Base-by-base conservation (phyloP, 2,888 invertebrate species). In the Nomada hirtipes region DNA sequence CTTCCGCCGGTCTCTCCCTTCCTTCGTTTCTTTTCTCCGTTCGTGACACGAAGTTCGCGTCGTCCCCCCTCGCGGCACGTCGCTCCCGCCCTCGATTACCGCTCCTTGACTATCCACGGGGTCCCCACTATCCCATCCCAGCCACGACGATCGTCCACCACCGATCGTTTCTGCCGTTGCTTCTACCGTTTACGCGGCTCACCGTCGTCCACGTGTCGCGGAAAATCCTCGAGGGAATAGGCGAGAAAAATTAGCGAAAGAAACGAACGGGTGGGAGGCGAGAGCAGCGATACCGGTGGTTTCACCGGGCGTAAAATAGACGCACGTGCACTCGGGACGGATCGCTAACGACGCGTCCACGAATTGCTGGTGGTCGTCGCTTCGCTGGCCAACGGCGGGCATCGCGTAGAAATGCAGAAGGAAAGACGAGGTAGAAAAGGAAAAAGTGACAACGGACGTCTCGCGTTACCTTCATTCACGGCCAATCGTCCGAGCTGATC, bases 1-100 rank as follows among this genome's bases (percentile, higher is more conserved):
- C 91, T 89, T 88, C 87, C 84, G 87, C 80, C 52, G 36, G 55
- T 53, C 60, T 20, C 74, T 76, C 73, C 78, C 80, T 76, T 64
- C 74, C 81, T 47, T 57, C 29, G 23, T 55, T 59, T 50, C 60
- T 60, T 59, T 67, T 63, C 63, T 59, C 53, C 47, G 44, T 18
- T 53, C 77, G 18, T 26, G 53, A 53, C 20, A n/a, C 53, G 53
- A 53, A 53, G 20, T n/a, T 70, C 52, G 1, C 29, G 15, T 47
- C 47, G 47, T 52, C 69, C 26, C 60, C 53, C 64, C 53, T 69
- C 69, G 42, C 55, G 52, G 36, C 53, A 3, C 59, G n/a, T 10
- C 70, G 57, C 63, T 42, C 29, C 68, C 55, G 53, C 69, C 53
- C 64, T 23, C 73, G 44, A 29, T 44, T 7, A 11, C 20, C 47